These are phyloP conservation scores for Gymnobelideus leadbeateri DNA, from an alignment of 2,113 vertebrate genomes.

Conservation along the genomic window DNA sequence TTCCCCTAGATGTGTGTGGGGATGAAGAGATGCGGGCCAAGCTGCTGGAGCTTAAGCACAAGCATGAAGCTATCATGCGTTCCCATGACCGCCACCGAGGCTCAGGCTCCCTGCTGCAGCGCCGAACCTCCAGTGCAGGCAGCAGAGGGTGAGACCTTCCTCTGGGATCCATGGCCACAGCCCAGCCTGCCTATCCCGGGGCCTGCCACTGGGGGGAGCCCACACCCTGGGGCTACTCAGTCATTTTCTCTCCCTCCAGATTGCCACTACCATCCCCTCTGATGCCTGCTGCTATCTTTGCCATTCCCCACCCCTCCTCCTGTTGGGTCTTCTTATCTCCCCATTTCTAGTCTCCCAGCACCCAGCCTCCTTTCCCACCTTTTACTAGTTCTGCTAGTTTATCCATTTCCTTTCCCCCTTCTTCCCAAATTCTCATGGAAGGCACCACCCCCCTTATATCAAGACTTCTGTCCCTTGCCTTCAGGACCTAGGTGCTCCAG, in stretches of 20 bases:
- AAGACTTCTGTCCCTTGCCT: neutral
- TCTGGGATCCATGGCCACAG: neutral
- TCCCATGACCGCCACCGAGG: constrained; percentile 88
- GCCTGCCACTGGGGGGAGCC: neutral
- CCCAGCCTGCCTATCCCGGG: neutral
- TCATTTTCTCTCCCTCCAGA: neutral
- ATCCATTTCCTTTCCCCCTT: neutral
- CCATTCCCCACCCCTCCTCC: neutral
- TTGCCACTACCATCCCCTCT: neutral
- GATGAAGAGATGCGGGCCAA: constrained; percentile 92
- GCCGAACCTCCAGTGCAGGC: constrained; percentile 91
- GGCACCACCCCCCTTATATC: neutral
- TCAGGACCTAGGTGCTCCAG: neutral
- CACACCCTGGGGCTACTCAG: neutral
- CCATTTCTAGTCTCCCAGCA: neutral
- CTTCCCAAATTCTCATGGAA: neutral
- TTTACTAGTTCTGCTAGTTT: neutral
- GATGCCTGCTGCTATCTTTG: neutral
- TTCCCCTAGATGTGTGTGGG: constrained; percentile 88
- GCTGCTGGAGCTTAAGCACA: constrained; percentile 92
- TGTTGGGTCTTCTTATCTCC: rapidly evolving
- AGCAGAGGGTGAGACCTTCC: constrained; percentile 88
- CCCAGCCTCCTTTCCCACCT: neutral
- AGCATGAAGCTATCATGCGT: constrained; percentile 90
- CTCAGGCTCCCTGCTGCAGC: constrained; percentile 85